These are phyloP conservation scores for Coracias cyanogaster DNA, from an alignment of 2,797 vertebrate species.

Conservation along the genomic window DNA sequence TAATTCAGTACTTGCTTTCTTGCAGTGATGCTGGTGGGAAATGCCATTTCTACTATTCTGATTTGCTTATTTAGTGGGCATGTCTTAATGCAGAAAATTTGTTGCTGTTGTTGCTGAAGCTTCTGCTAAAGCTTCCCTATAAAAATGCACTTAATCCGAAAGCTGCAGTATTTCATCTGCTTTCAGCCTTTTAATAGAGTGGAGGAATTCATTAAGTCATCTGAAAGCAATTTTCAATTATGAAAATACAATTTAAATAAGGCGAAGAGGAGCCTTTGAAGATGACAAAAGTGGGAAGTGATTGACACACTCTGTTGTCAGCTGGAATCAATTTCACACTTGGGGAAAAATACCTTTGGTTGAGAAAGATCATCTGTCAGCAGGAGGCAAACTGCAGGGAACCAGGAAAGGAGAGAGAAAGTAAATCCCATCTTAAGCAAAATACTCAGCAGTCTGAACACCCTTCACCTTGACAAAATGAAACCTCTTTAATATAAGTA, in stretches of 20 bases:
- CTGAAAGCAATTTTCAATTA: conserved; percentile 74
- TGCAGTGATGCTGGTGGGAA: background rate
- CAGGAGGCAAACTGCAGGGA: conserved; percentile 13
- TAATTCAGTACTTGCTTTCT: conserved; percentile 22
- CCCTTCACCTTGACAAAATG: conserved; percentile 29
- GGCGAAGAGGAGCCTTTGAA: conserved; percentile 52
- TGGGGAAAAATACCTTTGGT: conserved; percentile 48
- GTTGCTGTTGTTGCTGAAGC: conserved; percentile 6
- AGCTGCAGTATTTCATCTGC: conserved; percentile 40
- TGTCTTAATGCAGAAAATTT: background rate
- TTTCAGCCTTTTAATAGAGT: conserved; percentile 46
- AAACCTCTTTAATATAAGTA: background rate
- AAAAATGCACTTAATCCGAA: conserved; percentile 42
- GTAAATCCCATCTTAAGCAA: conserved; percentile 30
- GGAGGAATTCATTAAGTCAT: conserved; percentile 59
- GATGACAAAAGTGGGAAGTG: conserved; percentile 63
- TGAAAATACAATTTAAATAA: conserved; percentile 71
- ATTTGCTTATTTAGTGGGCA: conserved; percentile 11
- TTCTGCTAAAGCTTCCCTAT: conserved; percentile 16
- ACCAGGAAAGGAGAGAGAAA: background rate
- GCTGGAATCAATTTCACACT: conserved; percentile 71
- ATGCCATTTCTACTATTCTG: background rate
- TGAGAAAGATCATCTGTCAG: conserved; percentile 48
- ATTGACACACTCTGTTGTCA: conserved; percentile 66
- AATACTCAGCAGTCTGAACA: conserved; percentile 20